Evolutionary conservation across 2,888 invertebrate species (phyloP), one percentile per base, ranked within the genome.

Genomic region (Hypercompe scribonia): DNA sequence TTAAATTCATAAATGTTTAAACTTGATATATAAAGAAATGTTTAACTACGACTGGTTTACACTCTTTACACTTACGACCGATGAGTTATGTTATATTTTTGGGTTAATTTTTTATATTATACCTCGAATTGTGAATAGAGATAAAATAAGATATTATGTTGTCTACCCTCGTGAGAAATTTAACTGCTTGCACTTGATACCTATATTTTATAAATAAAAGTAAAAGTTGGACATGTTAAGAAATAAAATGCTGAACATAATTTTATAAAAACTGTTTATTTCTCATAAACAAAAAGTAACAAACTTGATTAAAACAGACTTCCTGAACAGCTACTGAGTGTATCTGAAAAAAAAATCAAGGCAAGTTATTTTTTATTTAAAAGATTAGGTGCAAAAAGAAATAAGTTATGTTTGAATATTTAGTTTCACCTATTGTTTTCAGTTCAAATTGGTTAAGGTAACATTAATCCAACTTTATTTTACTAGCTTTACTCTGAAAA

Each of bases 261-360:
- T 58, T 21, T 28, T 10, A 3, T 36, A 54, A 24, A 36, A 54
- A 58, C 15, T 21, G 54, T 68, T 36, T 68, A 34, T 66, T 70
- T 65, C 31, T 36, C 21, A n/a, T 64, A 28, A 68, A 68, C 61
- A 72, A 50, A 18, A 34, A 64, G 33, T 50, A 72, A 36, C 34
- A 13, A 31, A n/a, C 5, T 18, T 2, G 18, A 10, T 69, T 67
- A 73, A 66, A 70, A 67, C n/a, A 70, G 33, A 70, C 31, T 77
- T 50, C 78, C 75, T 28, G 80, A 78, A 67, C 69, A 68, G 70
- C 66, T 77, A 50, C 77, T 83, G 34, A 46, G 79, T 18, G 79
- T 64, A 54, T 81, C 83, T 83, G 84, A 77, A 84, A 83, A 65
- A 73, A 36, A 67, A 61, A 61, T 1, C 31, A 61, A 61, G 31